phyloP scores from a whole-genome alignment of 2,797 vertebrate species.

The Peromyscus melanophrys region DNA sequence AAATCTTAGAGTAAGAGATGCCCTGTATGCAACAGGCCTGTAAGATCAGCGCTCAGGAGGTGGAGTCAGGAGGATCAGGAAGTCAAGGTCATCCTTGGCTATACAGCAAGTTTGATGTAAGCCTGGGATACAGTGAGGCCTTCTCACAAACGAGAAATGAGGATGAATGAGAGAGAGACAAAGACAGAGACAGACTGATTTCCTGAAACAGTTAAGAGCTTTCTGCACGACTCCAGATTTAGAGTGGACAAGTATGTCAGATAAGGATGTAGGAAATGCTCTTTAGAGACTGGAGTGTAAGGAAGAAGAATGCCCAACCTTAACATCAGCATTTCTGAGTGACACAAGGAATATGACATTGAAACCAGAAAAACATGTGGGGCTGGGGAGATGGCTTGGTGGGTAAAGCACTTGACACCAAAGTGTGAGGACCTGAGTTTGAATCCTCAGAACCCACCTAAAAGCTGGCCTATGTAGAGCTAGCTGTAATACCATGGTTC shows the following conservation, averaged over 20 bases:
- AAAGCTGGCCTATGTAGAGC: not conserved
- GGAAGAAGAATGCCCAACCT: not conserved
- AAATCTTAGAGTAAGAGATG: not conserved
- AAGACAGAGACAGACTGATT: not conserved
- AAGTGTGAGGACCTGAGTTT: not conserved
- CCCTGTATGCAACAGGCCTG: not conserved
- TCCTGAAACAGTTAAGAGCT: not conserved
- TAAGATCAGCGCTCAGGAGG: not conserved
- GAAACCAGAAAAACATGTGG: not conserved
- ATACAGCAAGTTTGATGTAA: not conserved
- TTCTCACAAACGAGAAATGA: not conserved
- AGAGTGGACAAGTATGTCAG: not conserved
- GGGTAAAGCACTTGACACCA: not conserved
- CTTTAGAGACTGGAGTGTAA: not conserved
- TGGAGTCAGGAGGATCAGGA: not conserved
- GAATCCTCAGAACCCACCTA: not conserved
- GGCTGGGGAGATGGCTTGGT: not conserved
- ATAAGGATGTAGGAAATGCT: not conserved
- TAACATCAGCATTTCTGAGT: not conserved
- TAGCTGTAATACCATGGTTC: not conserved
- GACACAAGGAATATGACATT: not conserved
- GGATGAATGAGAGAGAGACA: no score
- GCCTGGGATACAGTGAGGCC: not conserved
- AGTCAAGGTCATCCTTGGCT: not conserved
- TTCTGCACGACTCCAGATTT: not conserved